These are phyloP conservation scores for Pseudomyrmex dendroicus DNA, from an alignment of 1,140 invertebrate species.

Conservation along the genomic window DNA sequence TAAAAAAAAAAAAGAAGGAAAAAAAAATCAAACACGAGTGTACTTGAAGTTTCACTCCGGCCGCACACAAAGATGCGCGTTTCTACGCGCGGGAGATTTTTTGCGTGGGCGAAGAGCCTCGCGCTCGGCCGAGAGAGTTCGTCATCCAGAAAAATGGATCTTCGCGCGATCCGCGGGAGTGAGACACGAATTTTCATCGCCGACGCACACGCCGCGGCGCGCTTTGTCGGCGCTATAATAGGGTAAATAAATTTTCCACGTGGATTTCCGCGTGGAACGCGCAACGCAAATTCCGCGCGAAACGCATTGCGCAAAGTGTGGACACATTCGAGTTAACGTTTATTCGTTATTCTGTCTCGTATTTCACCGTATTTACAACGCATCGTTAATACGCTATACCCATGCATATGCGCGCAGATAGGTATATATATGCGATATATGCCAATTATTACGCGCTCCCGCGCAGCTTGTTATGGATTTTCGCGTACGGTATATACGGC, in stretches of 20 bases:
- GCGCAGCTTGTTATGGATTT: constrained; percentile 18
- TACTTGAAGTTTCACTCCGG: constrained; percentile 39
- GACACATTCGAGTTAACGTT: neutral
- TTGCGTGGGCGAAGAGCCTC: too few species aligned
- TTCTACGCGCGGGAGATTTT: neutral
- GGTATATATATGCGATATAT: neutral
- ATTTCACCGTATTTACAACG: constrained; percentile 33
- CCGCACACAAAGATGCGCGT: neutral
- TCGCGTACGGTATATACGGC: neutral
- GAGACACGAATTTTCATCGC: constrained; percentile 5
- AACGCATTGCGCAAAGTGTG: constrained; percentile 25
- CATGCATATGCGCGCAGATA: neutral
- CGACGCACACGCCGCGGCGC: too few species aligned
- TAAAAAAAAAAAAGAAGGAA: constrained; percentile 1
- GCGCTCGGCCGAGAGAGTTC: neutral
- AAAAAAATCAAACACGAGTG: too few species aligned
- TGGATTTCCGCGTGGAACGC: constrained; percentile 14
- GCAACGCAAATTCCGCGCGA: neutral
- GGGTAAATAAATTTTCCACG: neutral
- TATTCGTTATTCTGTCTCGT: neutral
- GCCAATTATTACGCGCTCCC: neutral
- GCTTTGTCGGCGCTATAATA: neutral
- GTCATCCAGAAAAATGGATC: neutral
- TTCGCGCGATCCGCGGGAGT: neutral
- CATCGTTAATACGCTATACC: neutral